phyloP scores from a whole-genome alignment of 2,797 vertebrate species.

The Enteromius treurensis region DNA sequence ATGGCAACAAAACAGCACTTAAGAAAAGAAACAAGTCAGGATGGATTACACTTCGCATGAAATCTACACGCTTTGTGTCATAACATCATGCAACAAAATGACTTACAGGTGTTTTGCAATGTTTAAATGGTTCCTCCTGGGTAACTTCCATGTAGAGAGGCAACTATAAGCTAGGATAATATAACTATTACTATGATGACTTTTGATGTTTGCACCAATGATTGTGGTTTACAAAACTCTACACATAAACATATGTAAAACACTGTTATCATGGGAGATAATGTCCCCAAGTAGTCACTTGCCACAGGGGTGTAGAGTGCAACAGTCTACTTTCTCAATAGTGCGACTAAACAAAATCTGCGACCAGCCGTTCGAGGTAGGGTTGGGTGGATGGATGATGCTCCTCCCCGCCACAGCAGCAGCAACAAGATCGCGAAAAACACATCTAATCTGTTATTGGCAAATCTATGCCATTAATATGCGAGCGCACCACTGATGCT shows the following conservation, averaged over 20 bases:
- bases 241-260: neutral
- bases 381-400: too few species aligned
- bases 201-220: neutral
- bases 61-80: constrained; percentile 33
- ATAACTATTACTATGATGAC: neutral
- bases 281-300: neutral
- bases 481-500: too few species aligned
- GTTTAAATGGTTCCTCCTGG: neutral
- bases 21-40: constrained; percentile 43
- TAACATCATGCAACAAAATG: constrained; percentile 32
- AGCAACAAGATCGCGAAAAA: too few species aligned
- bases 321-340: too few species aligned
- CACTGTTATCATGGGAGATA: neutral
- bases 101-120: neutral
- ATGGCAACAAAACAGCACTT: constrained; percentile 53
- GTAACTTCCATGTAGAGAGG: neutral
- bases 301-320: too few species aligned
- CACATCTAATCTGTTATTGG: too few species aligned
- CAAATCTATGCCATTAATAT: too few species aligned
- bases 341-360: too few species aligned
- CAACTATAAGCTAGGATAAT: neutral
- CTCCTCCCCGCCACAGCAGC: too few species aligned
- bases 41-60: constrained; percentile 34
- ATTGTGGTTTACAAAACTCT: neutral
- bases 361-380: too few species aligned